Base-by-base conservation (phyloP, 1,140 invertebrate species). In the Scaptomyza graminum region DNA sequence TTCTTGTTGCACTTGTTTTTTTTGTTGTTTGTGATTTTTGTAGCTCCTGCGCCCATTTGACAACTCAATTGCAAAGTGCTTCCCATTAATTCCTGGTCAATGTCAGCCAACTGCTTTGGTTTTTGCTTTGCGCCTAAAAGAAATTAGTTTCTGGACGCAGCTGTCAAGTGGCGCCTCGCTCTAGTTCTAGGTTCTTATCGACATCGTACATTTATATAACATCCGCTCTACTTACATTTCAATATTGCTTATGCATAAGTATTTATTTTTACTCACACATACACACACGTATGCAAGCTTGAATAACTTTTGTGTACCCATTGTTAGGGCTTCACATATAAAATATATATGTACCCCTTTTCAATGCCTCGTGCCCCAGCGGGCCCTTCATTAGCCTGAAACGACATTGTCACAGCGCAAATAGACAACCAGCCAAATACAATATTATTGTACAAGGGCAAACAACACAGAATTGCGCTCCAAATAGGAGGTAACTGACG, bases 381-480 rank as follows among this genome's bases (percentile, higher is more conserved):
- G 28, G 46, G 47, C 63, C 74, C 75, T 82, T 79, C 79, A 75
- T 82, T 79, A 82, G 75, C 66, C 79, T 47, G 62, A 61, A 15
- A 49, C 64, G 59, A 67, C 56, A 67, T 51, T 61, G 57, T 54
- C 59, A 28, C 12, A 56, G 37, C 57, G 66, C 61, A 60, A 55
- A 55, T 37, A 55, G 50, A 52, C 72, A 49, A 57, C 74, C 76
- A 75, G 50, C 55, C 71, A 80, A 76, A 80, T 61, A 67, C 62
- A 83, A 83, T 79, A 84, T 84, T 83, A 84, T 83, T 83, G 79
- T 83, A 84, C 80, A 84, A 59, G 72, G 62, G 62, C 79, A 84
- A 83, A 83, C 76, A 83, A 78, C 64, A 63, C 8, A 34, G 31
- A 63, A 62, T 55, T 63, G 75, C 56, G 66, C 67, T 76, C 59